Evolutionary conservation across 2,888 invertebrate species (phyloP), one percentile per base, ranked within the genome.

Genomic region (Halictus quadricinctus): DNA sequence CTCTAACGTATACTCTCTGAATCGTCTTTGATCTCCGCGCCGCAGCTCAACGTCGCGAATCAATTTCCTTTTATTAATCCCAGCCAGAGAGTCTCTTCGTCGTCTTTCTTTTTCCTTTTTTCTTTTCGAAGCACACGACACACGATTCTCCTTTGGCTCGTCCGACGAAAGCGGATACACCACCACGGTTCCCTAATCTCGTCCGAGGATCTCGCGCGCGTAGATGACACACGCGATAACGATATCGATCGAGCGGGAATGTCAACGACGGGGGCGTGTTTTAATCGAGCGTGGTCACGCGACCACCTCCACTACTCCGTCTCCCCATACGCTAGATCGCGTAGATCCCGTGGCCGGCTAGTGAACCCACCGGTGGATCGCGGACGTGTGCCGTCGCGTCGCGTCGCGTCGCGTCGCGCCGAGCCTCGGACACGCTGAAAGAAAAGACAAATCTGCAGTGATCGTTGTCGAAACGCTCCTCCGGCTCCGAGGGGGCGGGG

Each of bases 391-490:
- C 18, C 8, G 8, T 1, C 21, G 58, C n/a, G 29, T 3, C 70
- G 72, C 48, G 29, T 29, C 60, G 60, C 8, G 8, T 1, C 21
- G 58, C n/a, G 29, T 3, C 70, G 72, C 48, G 29, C 36, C 60
- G 60, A 15, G 13, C 6, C 6, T 13, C 29, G 60, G 60, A 25
- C 25, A 77, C 72, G 79, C 76, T n/a, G 87, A 87, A 89, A 86
- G 87, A 86, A 82, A 88, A 88, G 86, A 89, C 80, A 90, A 90
- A 90, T 90, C 90, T 88, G 88, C 83, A 90, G 87, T 88, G 85
- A 90, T 90, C 87, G 84, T 83, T 79, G 90, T 84, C 85, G 89
- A 75, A 82, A 85, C 79, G 83, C 80, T 85, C 84, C 54, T 54
- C 54, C 3, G 43, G 54, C 25, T 60, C 84, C 85, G 86, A 88